Percentiles rank a stretch among this genome's conserved stretches.
Evolutionary conservation across 2,797 vertebrate species (phyloP).

Genomic region (Otolemur crassicaudatus): DNA sequence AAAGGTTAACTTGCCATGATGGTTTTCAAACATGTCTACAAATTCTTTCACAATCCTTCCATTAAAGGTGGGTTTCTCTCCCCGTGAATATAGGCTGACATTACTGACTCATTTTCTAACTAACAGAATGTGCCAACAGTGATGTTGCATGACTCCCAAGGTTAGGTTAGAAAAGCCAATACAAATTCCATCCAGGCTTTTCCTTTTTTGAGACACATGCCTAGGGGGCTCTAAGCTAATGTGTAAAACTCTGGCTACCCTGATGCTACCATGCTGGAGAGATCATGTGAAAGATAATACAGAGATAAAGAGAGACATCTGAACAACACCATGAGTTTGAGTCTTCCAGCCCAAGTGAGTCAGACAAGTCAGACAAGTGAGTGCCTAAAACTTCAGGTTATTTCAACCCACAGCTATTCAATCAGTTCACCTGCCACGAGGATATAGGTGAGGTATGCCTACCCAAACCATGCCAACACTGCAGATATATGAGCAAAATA

Average conservation of each 20-base stretch:
- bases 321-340: background rate
- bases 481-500: constrained; percentile 46
- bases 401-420: background rate
- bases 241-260: background rate
- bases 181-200: background rate
- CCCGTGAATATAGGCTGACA: background rate
- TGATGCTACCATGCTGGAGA: background rate
- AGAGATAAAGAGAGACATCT: background rate
- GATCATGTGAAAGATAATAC: background rate
- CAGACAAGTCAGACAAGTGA: constrained; percentile 5
- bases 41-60: constrained; percentile 43
- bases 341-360: background rate
- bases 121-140: constrained; percentile 31
- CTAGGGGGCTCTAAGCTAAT: background rate
- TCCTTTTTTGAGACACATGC: background rate
- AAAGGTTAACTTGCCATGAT: constrained; percentile 30
- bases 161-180: constrained; percentile 38
- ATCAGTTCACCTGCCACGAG: background rate
- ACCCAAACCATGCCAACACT: background rate
- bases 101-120: constrained; percentile 17
- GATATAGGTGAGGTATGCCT: background rate
- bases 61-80: background rate
- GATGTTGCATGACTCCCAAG: constrained; percentile 5
- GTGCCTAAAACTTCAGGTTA: background rate
- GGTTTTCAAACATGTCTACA: constrained; percentile 20